Evolutionary conservation across 2,888 invertebrate genomes (phyloP), one percentile per base, ranked within the genome.

Genomic region (Aelia acuminata): DNA sequence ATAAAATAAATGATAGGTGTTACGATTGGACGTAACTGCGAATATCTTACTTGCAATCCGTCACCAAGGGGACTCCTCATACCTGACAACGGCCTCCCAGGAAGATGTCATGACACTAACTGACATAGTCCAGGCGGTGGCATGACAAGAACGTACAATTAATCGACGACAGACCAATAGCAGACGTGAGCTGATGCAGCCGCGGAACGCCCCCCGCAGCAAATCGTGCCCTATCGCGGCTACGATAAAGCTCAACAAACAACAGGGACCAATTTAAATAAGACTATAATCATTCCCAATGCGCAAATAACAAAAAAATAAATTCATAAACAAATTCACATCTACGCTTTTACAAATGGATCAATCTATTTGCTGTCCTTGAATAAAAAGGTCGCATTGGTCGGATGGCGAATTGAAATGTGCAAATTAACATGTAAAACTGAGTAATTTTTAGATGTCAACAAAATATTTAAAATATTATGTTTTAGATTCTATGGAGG

Each of bases 131-230:
- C 63, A 35, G 63, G 20, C 63, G 5, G 18, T 57, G 26, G 13
- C 57, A 57, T 57, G 57, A 57, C 63, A 57, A 57, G 57, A 57
- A 57, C 26, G 11, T 11, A 57, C 57, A 20, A 35, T 70, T 70
- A 70, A 70, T 70, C 20, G 63, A 70, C 63, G 35, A 70, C 31
- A 70, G 1, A 70, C 31, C 63, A 35, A 35, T 18, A 35, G 63
- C 63, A 8, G 35, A 70, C 63, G 63, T 70, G 63, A 70, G 63
- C 35, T 35, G 20, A 70, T 70, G 63, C 63, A 70, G 63, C 63
- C n/a, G 7, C 0, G 15, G 63, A 35, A 70, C 31, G 31, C 31
- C 63, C 63, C 63, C 63, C 31, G 7, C 31, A 20, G 31, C 31
- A 5, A 70, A 35, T 35, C 63, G 63, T 70, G 63, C 63, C 8